phyloP scores from a whole-genome alignment of 1,140 invertebrate genomes.

The Aricia agestis region DNA sequence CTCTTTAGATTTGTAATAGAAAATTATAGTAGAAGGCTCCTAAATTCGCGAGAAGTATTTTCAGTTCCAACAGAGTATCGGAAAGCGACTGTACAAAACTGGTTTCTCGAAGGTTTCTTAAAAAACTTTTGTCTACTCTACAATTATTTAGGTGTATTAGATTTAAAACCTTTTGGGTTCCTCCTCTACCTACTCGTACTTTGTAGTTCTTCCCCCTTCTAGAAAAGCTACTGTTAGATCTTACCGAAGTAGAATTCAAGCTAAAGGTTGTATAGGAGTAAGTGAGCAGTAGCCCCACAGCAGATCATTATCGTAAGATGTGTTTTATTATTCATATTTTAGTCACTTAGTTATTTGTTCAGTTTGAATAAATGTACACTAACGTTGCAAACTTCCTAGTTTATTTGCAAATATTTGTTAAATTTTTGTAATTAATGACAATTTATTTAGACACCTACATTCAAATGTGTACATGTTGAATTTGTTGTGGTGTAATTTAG shows the following conservation, averaged over 20 bases:
- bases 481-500: conserved; percentile 75
- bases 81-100: conserved; percentile 2
- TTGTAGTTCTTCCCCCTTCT: conserved; percentile 12
- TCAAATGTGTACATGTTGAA: conserved; percentile 71
- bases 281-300: conserved; percentile 41
- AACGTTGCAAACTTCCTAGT: conserved; percentile 74
- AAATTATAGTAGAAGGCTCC: conserved; percentile 56
- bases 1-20: conserved; percentile 65
- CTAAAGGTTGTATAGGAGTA: conserved; percentile 53
- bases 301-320: conserved; percentile 47
- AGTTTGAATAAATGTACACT: conserved; percentile 68
- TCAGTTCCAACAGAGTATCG: not conserved
- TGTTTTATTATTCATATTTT: conserved; percentile 73
- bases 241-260: conserved; percentile 21
- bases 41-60: conserved; percentile 31
- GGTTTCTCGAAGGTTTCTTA: not conserved
- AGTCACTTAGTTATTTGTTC: conserved; percentile 68
- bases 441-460: conserved; percentile 73
- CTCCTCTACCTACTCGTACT: not conserved
- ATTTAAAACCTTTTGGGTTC: conserved; percentile 8
- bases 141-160: conserved; percentile 7
- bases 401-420: conserved; percentile 76
- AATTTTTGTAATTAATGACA: conserved; percentile 73
- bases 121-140: not conserved
- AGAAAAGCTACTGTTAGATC: conserved; percentile 14